These are phyloP conservation scores for Sitophilus oryzae DNA, from an alignment of 1,140 invertebrate genomes.

Conservation along the genomic window DNA sequence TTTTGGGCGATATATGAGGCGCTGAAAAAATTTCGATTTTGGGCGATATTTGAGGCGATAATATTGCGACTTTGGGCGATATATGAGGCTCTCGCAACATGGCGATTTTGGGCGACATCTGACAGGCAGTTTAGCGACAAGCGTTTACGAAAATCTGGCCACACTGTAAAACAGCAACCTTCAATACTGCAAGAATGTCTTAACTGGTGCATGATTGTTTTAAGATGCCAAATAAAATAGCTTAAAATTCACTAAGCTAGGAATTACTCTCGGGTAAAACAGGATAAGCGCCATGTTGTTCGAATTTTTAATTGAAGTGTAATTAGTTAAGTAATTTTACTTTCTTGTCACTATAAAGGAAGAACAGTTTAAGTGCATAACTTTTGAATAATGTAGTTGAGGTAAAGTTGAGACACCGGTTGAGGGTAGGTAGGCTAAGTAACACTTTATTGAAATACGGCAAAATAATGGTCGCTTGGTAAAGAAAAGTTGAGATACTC, in stretches of 20 bases:
- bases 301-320: neutral
- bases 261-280: slow-evolving; percentile 1
- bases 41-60: too few relatives aligned
- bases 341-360: neutral
- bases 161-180: too few relatives aligned
- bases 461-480: slow-evolving; percentile 6
- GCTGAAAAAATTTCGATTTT: too few relatives aligned
- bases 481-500: neutral
- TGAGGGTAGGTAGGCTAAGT: neutral
- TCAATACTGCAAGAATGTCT: too few relatives aligned
- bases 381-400: neutral
- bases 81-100: too few relatives aligned
- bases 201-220: too few relatives aligned
- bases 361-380: slow-evolving; percentile 2
- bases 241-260: neutral
- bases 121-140: too few relatives aligned
- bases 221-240: too few relatives aligned
- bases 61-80: too few relatives aligned
- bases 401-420: neutral
- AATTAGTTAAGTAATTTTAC: slow-evolving; percentile 2
- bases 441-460: slow-evolving; percentile 2
- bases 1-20: too few relatives aligned
- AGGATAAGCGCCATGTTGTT: neutral
- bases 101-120: too few relatives aligned
- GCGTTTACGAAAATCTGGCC: too few relatives aligned